Percentiles rank a stretch among this genome's conserved stretches.
phyloP scores from a whole-genome alignment of 2,888 invertebrate species.

The Biston betularia region DNA sequence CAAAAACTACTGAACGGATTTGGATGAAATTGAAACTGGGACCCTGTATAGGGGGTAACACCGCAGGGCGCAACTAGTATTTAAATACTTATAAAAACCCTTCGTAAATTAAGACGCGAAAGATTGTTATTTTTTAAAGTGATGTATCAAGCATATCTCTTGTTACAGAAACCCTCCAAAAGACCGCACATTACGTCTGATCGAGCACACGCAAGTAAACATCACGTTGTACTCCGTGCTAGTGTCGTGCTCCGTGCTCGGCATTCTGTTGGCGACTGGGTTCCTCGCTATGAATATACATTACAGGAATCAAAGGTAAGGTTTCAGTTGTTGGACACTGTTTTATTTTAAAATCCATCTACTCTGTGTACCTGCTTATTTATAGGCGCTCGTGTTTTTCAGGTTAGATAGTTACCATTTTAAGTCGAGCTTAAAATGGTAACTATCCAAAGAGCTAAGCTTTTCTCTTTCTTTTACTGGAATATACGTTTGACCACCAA shows the following conservation, averaged over 20 bases:
- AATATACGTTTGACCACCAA: too few relatives aligned
- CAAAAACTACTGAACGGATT: too few relatives aligned
- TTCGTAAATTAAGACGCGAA: too few relatives aligned
- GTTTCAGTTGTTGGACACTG: constrained; percentile 25
- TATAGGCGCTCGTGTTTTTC: neutral
- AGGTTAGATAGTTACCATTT: too few relatives aligned
- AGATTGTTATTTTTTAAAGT: neutral
- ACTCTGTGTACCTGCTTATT: constrained; percentile 22
- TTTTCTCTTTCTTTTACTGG: too few relatives aligned
- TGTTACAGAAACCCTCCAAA: constrained; percentile 91
- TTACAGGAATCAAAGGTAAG: constrained; percentile 96
- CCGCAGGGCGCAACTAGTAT: too few relatives aligned
- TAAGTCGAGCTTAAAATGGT: too few relatives aligned
- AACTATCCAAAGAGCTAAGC: neutral
- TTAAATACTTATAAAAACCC: too few relatives aligned
- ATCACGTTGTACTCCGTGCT: constrained; percentile 96
- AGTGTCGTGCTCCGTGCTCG: constrained; percentile 94
- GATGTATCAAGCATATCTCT: neutral
- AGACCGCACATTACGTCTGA: constrained; percentile 95
- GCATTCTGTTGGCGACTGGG: constrained; percentile 95
- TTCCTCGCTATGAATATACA: constrained; percentile 98
- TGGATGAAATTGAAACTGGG: too few relatives aligned
- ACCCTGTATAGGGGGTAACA: too few relatives aligned
- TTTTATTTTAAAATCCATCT: neutral
- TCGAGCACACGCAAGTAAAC: constrained; percentile 96